These are phyloP conservation scores for Actinia equina DNA, from an alignment of 64 coral and sea anemone species.

Conservation along the genomic window DNA sequence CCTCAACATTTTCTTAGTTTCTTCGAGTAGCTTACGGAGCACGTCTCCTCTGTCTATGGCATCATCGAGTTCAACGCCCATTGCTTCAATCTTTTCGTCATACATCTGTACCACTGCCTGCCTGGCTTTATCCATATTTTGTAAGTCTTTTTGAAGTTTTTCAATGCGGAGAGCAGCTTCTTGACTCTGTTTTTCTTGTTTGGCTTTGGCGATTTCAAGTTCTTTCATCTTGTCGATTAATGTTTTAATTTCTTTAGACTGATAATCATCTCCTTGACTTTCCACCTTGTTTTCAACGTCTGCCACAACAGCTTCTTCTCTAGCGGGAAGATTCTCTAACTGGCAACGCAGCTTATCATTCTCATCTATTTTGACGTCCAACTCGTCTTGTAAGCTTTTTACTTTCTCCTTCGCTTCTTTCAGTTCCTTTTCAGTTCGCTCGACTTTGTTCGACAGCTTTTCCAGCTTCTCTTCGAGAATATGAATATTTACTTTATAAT, in stretches of 20 bases:
- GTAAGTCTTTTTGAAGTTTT: constrained; percentile 63
- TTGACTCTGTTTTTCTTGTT: constrained; percentile 41
- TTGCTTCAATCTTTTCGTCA: constrained; percentile 70
- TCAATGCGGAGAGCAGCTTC: constrained; percentile 43
- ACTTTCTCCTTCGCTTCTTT: constrained; percentile 32
- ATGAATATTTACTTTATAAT: constrained; percentile 14
- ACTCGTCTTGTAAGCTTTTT: constrained; percentile 37
- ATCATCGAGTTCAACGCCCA: constrained; percentile 67
- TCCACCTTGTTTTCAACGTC: not conserved
- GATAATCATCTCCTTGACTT: not conserved
- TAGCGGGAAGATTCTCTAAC: not conserved
- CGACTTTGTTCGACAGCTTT: not conserved
- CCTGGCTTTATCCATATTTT: constrained; percentile 73
- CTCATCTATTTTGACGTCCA: not conserved
- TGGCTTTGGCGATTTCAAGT: constrained; percentile 45
- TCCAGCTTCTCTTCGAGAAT: constrained; percentile 41
- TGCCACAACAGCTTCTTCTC: constrained; percentile 19
- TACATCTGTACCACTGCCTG: constrained; percentile 85
- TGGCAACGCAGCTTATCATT: constrained; percentile 12
- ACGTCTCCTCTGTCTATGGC: constrained; percentile 46
- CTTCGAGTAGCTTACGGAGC: constrained; percentile 31
- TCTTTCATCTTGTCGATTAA: constrained; percentile 25
- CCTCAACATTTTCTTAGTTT: constrained; percentile 5
- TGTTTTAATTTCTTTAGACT: constrained; percentile 2
- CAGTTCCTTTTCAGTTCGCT: not conserved